These are phyloP conservation scores for Neomicropteryx cornuta DNA, from an alignment of 1,140 invertebrate genomes.

Conservation along the genomic window DNA sequence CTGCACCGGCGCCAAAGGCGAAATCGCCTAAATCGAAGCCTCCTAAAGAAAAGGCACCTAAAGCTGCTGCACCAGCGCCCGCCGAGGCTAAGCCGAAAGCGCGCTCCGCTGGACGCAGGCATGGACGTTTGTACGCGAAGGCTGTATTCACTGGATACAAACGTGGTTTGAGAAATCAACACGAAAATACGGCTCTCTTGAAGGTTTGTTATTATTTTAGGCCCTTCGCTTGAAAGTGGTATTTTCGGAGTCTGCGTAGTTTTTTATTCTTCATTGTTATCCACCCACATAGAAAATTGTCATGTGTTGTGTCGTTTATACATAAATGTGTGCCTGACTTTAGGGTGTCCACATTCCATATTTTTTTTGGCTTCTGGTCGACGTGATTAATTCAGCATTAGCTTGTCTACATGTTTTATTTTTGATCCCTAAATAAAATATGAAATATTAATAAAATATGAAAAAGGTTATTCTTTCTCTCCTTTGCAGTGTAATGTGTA, in stretches of 20 bases:
- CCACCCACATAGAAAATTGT: background rate
- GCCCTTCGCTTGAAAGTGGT: too few species aligned
- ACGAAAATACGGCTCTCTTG: slow-evolving; percentile 92
- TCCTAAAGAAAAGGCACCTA: slow-evolving; percentile 43
- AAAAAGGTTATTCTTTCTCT: too few species aligned
- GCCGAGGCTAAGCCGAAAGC: slow-evolving; percentile 32
- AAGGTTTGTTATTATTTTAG: slow-evolving; percentile 50
- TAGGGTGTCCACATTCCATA: too few species aligned
- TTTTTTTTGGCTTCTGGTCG: too few species aligned
- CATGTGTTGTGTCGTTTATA: background rate
- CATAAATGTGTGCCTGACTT: too few species aligned
- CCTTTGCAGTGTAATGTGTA: too few species aligned
- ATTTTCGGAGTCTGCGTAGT: background rate
- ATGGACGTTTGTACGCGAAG: slow-evolving; percentile 87
- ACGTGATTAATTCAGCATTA: too few species aligned
- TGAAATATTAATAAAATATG: too few species aligned
- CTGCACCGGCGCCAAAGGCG: slow-evolving; percentile 43
- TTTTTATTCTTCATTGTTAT: background rate
- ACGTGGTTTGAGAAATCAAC: slow-evolving; percentile 91
- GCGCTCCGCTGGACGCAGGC: slow-evolving; percentile 50
- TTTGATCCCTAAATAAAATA: too few species aligned
- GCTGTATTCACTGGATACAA: slow-evolving; percentile 98
- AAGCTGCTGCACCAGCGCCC: slow-evolving; percentile 35
- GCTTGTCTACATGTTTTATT: too few species aligned
- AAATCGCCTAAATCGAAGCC: slow-evolving; percentile 48